A percentile compares a stretch with the other conserved stretches of the same genome.
Conservation (phyloP, 2,113 vertebrate species). For the Arothron firmamentum region DNA sequence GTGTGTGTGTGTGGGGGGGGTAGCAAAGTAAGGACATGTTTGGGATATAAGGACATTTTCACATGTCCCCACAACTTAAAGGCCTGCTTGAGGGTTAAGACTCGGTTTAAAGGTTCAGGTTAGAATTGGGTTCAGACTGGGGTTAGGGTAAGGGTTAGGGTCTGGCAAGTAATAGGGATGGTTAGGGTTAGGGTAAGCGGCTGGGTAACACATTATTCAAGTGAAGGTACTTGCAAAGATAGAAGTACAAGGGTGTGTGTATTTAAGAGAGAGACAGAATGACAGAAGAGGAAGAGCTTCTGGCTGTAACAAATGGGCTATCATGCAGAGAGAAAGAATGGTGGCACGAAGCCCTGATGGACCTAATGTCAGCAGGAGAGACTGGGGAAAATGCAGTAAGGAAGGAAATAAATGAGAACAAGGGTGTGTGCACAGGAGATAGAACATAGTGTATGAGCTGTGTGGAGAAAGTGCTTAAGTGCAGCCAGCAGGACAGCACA, state of each 20-base stretch:
- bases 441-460: slow-evolving; percentile 5
- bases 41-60: no score
- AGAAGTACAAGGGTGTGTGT: no score
- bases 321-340: slow-evolving; percentile 30
- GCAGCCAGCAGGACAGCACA: slow-evolving; percentile 1
- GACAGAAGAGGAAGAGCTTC: slow-evolving; percentile 26
- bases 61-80: no score
- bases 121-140: no score
- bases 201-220: no score
- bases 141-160: no score
- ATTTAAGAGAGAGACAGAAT: slow-evolving; percentile 15
- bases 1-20: slow-evolving; percentile 15
- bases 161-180: no score
- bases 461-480: slow-evolving; percentile 12
- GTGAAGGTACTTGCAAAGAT: no score
- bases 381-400: slow-evolving; percentile 3
- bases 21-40: no score
- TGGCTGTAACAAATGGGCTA: slow-evolving; percentile 49
- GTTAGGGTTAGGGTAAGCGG: no score
- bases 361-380: slow-evolving; percentile 29
- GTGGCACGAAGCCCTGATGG: slow-evolving; percentile 30
- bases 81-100: no score
- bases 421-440: slow-evolving; percentile 9
- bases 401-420: slow-evolving; percentile 10
- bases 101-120: no score